Evolutionary conservation across 2,113 vertebrate species (phyloP).

Genomic region (Pygoscelis adeliae): DNA sequence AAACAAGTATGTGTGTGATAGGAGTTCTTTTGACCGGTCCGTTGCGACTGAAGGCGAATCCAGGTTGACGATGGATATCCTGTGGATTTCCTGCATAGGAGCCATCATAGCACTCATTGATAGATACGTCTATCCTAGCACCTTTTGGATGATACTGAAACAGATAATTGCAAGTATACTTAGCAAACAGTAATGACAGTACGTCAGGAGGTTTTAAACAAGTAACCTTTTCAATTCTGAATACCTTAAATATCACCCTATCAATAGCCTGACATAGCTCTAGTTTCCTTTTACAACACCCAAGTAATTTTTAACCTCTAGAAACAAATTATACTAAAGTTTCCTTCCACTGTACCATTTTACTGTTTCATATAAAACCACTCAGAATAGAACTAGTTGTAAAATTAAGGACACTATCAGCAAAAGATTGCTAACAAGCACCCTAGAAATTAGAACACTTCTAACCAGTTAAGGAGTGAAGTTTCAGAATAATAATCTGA

Average conservation of each 20-base stretch:
- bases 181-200: not conserved
- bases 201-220: not conserved
- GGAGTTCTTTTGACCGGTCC: slow-evolving; percentile 96
- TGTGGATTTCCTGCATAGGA: slow-evolving; percentile 98
- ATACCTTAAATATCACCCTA: not conserved
- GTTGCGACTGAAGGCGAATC: slow-evolving; percentile 97
- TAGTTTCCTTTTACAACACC: not conserved
- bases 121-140: slow-evolving; percentile 97
- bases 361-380: not conserved
- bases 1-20: slow-evolving; percentile 96
- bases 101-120: slow-evolving; percentile 98
- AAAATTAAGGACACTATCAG: not conserved
- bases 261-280: not conserved
- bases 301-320: not conserved
- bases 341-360: not conserved
- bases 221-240: not conserved
- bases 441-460: not conserved
- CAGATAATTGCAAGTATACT: slow-evolving; percentile 8
- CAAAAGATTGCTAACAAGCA: not conserved
- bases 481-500: not conserved
- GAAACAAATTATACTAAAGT: not conserved
- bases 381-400: not conserved
- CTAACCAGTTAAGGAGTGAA: not conserved
- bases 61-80: slow-evolving; percentile 98
- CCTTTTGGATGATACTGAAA: slow-evolving; percentile 97